Conservation (phyloP, 2,113 vertebrate genomes). For the Syngnathus typhle region DNA sequence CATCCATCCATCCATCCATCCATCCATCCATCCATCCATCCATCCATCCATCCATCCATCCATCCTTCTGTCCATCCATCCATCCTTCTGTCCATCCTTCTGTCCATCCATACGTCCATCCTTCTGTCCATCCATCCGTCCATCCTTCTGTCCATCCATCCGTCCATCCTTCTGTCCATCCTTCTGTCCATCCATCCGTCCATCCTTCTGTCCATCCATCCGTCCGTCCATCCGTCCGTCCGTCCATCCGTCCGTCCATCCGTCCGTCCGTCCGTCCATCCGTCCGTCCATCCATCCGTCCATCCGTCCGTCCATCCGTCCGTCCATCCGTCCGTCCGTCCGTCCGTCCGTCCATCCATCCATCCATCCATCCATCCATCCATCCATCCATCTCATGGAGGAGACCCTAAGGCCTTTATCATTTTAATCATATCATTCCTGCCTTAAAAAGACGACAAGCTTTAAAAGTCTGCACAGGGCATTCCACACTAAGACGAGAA, state of each 20-base stretch:
- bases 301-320: neutral
- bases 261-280: too few relatives aligned
- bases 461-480: constrained; percentile 58
- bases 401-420: neutral
- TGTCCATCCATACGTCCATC: too few relatives aligned
- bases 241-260: neutral
- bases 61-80: neutral
- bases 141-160: too few relatives aligned
- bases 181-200: too few relatives aligned
- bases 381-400: neutral
- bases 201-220: too few relatives aligned
- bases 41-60: too few relatives aligned
- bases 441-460: constrained; percentile 47
- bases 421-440: constrained; percentile 19
- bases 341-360: too few relatives aligned
- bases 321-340: too few relatives aligned
- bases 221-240: neutral
- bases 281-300: too few relatives aligned
- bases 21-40: too few relatives aligned
- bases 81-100: neutral
- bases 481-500: constrained; percentile 65
- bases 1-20: too few relatives aligned
- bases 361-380: neutral
- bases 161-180: neutral
- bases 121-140: too few relatives aligned